Percentiles rank a stretch among this genome's conserved stretches.
phyloP scores from a whole-genome alignment of 1,140 invertebrate genomes.

The Listronotus oregonensis region DNA sequence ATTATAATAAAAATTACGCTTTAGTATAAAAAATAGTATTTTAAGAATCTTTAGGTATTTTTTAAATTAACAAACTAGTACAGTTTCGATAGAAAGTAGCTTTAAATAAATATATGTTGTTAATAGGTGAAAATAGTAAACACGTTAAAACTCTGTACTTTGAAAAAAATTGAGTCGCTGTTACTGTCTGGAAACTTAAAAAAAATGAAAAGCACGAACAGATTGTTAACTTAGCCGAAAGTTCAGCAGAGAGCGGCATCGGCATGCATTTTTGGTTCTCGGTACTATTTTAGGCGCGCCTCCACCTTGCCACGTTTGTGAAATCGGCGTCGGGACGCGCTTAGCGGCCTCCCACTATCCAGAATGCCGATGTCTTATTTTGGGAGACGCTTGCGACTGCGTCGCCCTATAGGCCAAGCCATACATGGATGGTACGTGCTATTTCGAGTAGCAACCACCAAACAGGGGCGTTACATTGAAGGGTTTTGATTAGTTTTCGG shows the following conservation, averaged over 20 bases:
- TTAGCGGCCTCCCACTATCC: slow-evolving; percentile 43
- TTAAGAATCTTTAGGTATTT: too few relatives aligned
- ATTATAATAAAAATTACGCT: too few relatives aligned
- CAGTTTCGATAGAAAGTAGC: too few relatives aligned
- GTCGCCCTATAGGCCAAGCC: slow-evolving; percentile 42
- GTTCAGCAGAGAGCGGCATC: neutral
- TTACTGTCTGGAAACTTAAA: too few relatives aligned
- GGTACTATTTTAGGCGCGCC: slow-evolving; percentile 41
- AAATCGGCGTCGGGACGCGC: slow-evolving; percentile 34
- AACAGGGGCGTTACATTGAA: slow-evolving; percentile 31
- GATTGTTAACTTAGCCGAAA: too few relatives aligned
- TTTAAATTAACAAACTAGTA: too few relatives aligned
- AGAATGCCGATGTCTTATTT: slow-evolving; percentile 44
- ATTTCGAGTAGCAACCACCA: slow-evolving; percentile 38
- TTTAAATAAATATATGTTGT: too few relatives aligned
- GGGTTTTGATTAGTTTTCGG: neutral
- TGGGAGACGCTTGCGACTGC: slow-evolving; percentile 47
- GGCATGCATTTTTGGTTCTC: slow-evolving; percentile 43
- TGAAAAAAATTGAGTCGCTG: too few relatives aligned
- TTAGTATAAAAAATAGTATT: too few relatives aligned
- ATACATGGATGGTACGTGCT: slow-evolving; percentile 48
- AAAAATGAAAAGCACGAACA: too few relatives aligned
- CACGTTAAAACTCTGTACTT: too few relatives aligned
- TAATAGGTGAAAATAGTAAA: too few relatives aligned
- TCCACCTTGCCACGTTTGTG: slow-evolving; percentile 43